Evolutionary conservation across 2,113 vertebrate genomes (phyloP).

Genomic region (Chamaea fasciata): DNA sequence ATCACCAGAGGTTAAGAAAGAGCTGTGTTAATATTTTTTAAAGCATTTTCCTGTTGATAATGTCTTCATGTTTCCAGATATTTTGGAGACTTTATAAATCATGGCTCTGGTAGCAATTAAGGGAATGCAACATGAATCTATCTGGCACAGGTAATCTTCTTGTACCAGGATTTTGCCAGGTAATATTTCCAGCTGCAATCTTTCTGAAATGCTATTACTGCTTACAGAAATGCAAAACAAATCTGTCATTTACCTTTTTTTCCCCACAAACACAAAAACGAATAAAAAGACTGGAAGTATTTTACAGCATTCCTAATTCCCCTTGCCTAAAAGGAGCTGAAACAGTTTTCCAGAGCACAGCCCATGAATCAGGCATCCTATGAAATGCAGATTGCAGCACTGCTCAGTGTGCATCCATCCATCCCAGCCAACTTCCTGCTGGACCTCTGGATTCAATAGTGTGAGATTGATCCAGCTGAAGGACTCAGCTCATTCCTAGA

Average conservation of each 20-base stretch:
- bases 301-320: conserved; percentile 57
- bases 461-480: background rate
- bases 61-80: background rate
- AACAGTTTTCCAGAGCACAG: conserved; percentile 56
- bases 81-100: background rate
- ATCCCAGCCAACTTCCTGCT: background rate
- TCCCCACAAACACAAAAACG: background rate
- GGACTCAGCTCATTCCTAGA: background rate
- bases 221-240: conserved; percentile 33
- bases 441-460: background rate
- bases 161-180: background rate
- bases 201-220: background rate
- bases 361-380: conserved; percentile 15
- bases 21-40: background rate
- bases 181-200: background rate
- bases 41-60: background rate
- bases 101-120: background rate
- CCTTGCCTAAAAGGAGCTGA: conserved; percentile 42
- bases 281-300: conserved; percentile 51
- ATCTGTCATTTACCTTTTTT: conserved; percentile 25
- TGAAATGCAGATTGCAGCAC: conserved; percentile 49
- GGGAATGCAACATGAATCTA: background rate
- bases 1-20: background rate
- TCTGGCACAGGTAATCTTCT: background rate
- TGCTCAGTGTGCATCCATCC: background rate